phyloP scores from a whole-genome alignment of 1,140 invertebrate species.

The Dolichoris vasculosae region DNA sequence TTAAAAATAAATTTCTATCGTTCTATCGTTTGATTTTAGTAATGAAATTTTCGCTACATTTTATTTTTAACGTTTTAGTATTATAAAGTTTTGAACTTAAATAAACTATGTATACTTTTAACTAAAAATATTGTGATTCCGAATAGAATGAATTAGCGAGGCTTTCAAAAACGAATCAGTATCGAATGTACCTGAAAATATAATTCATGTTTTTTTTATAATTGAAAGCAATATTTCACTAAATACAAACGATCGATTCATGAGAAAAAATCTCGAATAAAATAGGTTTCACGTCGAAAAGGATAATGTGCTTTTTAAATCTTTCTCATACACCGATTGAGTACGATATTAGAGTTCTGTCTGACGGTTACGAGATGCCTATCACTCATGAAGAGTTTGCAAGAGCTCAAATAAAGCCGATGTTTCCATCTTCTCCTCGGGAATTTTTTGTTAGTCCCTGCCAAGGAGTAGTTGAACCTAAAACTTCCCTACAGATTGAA shows the following conservation, averaged over 20 bases:
- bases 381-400: conserved; percentile 62
- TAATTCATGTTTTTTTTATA: too few relatives aligned
- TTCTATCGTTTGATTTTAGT: too few relatives aligned
- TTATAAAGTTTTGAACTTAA: too few relatives aligned
- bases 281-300: conserved; percentile 61
- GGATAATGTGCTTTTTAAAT: conserved; percentile 61
- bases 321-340: conserved; percentile 62
- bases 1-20: too few relatives aligned
- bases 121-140: too few relatives aligned
- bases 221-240: too few relatives aligned
- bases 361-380: conserved; percentile 63
- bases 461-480: conserved; percentile 58
- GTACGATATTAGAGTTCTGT: conserved; percentile 57
- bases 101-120: too few relatives aligned
- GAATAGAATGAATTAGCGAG: too few relatives aligned
- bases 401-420: conserved; percentile 54
- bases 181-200: too few relatives aligned
- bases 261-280: neutral
- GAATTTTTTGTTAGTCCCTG: conserved; percentile 64
- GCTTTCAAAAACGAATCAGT: too few relatives aligned
- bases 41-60: too few relatives aligned
- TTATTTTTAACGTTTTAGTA: too few relatives aligned
- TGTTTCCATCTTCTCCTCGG: conserved; percentile 59
- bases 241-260: neutral
- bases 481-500: conserved; percentile 58